phyloP scores from a whole-genome alignment of 2,888 invertebrate species.

The Polydrusus pterygomalis region DNA sequence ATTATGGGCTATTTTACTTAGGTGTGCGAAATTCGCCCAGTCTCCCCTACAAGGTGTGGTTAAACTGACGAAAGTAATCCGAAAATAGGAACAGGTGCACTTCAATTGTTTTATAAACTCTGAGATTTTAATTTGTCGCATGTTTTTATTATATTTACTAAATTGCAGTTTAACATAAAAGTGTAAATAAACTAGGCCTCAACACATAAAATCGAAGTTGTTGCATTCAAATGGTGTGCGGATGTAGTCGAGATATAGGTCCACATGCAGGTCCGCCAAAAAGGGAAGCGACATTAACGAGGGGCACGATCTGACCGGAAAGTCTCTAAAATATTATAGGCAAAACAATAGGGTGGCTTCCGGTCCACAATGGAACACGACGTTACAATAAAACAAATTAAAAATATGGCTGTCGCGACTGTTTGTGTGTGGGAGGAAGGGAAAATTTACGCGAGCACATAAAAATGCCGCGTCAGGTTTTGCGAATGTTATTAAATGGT shows the following conservation, averaged over 20 bases:
- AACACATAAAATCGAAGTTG: slow-evolving; percentile 1
- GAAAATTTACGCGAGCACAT: slow-evolving; percentile 57
- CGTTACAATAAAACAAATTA: slow-evolving; percentile 70
- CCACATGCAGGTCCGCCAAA: slow-evolving; percentile 52
- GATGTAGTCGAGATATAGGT: slow-evolving; percentile 38
- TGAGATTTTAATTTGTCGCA: no score
- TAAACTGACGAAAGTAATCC: no score
- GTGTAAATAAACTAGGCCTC: background rate
- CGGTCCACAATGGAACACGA: slow-evolving; percentile 66
- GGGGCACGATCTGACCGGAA: slow-evolving; percentile 66
- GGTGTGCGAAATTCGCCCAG: no score
- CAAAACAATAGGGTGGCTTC: slow-evolving; percentile 70
- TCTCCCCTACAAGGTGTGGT: no score
- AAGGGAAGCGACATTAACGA: slow-evolving; percentile 68
- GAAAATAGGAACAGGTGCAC: no score
- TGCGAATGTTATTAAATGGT: slow-evolving; percentile 66
- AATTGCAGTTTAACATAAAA: no score
- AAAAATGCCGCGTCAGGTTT: slow-evolving; percentile 65
- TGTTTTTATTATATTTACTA: no score
- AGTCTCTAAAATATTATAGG: slow-evolving; percentile 70
- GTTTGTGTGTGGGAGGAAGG: slow-evolving; percentile 38
- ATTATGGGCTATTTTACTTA: no score
- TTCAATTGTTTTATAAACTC: no score
- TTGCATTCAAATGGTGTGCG: slow-evolving; percentile 30
- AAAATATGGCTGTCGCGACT: slow-evolving; percentile 65